These are phyloP conservation scores for Esox masquinongy DNA, from an alignment of 2,797 vertebrate species.

Conservation along the genomic window DNA sequence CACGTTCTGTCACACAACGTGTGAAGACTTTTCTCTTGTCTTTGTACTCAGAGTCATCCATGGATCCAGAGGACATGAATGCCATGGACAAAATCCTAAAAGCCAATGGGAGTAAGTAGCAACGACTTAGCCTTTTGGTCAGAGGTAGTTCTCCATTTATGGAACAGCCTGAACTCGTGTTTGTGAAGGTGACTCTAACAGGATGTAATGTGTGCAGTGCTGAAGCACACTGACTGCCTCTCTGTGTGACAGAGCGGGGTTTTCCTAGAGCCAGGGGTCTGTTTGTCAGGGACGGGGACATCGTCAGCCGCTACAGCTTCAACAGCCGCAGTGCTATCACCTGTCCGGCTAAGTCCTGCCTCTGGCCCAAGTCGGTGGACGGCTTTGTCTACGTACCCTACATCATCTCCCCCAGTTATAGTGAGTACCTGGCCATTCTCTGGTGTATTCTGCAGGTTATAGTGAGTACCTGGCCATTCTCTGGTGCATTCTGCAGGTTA, in stretches of 20 bases:
- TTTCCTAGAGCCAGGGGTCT: constrained; percentile 46
- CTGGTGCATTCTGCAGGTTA: too few species aligned
- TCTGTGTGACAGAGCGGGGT: constrained; percentile 49
- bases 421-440: constrained; percentile 54
- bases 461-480: too few species aligned
- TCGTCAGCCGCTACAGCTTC: constrained; percentile 60
- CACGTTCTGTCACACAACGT: neutral
- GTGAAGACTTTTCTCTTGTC: neutral
- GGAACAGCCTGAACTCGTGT: too few species aligned
- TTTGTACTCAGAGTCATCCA: constrained; percentile 58
- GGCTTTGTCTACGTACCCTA: constrained; percentile 84
- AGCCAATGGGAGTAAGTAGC: constrained; percentile 69
- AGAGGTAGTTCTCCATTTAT: too few species aligned
- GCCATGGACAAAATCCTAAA: constrained; percentile 78
- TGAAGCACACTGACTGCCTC: neutral
- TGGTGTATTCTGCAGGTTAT: too few species aligned
- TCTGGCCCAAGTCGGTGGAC: constrained; percentile 82
- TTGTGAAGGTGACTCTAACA: too few species aligned
- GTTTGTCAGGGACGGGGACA: constrained; percentile 79
- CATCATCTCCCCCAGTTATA: constrained; percentile 76
- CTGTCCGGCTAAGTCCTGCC: constrained; percentile 75
- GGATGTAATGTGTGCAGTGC: too few species aligned
- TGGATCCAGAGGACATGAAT: constrained; percentile 63
- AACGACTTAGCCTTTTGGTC: too few species aligned
- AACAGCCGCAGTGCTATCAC: constrained; percentile 74